These are phyloP conservation scores for Dolichopus griseipennis DNA, from an alignment of 2,888 invertebrate genomes.

Conservation along the genomic window DNA sequence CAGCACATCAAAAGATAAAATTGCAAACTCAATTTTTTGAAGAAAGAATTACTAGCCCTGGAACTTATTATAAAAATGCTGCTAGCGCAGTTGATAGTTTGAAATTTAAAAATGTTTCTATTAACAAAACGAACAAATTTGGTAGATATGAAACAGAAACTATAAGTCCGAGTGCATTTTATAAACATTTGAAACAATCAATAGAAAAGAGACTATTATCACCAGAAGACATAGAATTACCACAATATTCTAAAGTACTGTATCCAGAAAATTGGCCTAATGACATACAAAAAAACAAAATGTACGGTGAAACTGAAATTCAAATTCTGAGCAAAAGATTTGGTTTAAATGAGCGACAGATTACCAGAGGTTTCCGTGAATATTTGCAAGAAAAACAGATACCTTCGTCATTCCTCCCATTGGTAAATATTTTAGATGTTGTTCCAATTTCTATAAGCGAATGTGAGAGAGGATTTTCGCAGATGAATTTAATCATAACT, in stretches of 20 bases:
- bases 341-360: no score
- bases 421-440: conserved; percentile 7
- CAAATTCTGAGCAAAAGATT: no score
- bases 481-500: no score
- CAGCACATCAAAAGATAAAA: no score
- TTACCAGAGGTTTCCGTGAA: no score
- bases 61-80: conserved; percentile 4
- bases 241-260: conserved; percentile 10
- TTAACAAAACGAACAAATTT: conserved; percentile 9
- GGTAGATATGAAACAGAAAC: conserved; percentile 9
- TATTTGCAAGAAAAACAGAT: no score
- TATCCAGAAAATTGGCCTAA: conserved; percentile 11
- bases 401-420: no score
- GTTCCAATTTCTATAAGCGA: conserved; percentile 10
- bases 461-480: conserved; percentile 2
- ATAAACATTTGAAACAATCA: no score
- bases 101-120: conserved; percentile 10
- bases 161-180: conserved; percentile 9
- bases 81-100: conserved; percentile 9
- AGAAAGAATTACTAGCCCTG: no score
- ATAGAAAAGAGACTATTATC: no score
- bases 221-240: conserved; percentile 1
- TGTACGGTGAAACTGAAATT: conserved; percentile 10
- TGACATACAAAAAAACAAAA: conserved; percentile 11
- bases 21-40: no score